Base-by-base conservation (phyloP, 2,113 vertebrate species). In the Colius striatus region DNA sequence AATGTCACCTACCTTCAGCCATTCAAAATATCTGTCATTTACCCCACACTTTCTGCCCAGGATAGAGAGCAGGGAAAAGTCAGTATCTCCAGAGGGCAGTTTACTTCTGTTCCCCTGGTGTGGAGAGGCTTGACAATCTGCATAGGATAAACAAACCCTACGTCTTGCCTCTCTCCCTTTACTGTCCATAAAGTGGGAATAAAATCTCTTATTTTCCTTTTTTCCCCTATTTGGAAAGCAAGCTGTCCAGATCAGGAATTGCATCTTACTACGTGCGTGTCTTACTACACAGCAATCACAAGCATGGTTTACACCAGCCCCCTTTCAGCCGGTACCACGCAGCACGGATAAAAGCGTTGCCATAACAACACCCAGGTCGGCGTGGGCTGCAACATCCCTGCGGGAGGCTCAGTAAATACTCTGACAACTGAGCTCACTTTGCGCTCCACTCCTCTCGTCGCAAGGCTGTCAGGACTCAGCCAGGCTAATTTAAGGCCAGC, bases 361-460 rank as follows among this genome's bases (percentile, higher is more conserved):
- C 96, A 96, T 96, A 92, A 9, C 94, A 96, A 96, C 96, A 16
- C 43, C 1, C 1, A 19, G 68, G 21, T 13, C 9, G n/a, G 74
- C 6, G 84, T 71, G 34, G 73, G 93, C 53, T 79, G 94, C 76
- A 81, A 43, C 90, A 82, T 55, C 84, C 93, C 87, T 1, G 1
- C 10, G 4, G 84, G 73, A 91, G 55, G 60, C 77, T 84, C 65
- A 82, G 93, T 50, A 16, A 82, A 51, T 53, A 14, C 93, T 61
- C 83, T 0, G 0, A 70, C 65, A 81, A 54, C 62, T 36, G 2
- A 27, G 60, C 48, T 61, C 29, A 53, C 88, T 65, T 63, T 0
- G 4, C 43, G 85, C 51, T 87, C 70, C 2, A 2, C 41, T 57
- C 58, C 75, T 0, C 3, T 41, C 1, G 22, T 1, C 8, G 73